A percentile compares a stretch with the other conserved stretches of the same genome.
These are phyloP conservation scores for Homarus gammarus DNA, from an alignment of 2,888 invertebrate species.

Conservation along the genomic window DNA sequence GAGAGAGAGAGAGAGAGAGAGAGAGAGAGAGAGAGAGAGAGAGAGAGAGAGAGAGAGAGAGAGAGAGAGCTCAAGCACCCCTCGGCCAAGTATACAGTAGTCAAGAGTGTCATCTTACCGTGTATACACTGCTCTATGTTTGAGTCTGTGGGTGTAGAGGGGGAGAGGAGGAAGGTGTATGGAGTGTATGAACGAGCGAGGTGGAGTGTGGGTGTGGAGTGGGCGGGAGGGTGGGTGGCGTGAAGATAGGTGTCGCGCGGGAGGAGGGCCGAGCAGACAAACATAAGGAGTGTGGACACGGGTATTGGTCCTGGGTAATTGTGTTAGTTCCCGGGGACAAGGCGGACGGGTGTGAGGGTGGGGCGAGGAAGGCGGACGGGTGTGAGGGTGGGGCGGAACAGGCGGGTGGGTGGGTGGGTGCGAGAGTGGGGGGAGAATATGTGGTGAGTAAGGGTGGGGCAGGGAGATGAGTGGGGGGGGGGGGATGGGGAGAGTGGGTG, in stretches of 20 bases:
- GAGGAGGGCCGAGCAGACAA: slow-evolving; percentile 25
- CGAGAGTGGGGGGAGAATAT: background rate
- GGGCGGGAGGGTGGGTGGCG: background rate
- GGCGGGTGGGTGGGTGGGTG: too few species aligned
- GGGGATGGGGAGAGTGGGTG: background rate
- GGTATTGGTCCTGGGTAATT: slow-evolving; percentile 38
- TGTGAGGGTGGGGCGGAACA: background rate
- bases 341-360: background rate
- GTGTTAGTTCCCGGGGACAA: background rate
- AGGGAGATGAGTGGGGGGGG: background rate
- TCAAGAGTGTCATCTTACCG: too few species aligned
- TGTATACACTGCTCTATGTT: too few species aligned
- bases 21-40: too few species aligned
- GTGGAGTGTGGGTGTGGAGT: background rate
- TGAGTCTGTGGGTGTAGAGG: background rate
- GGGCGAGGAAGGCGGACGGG: background rate
- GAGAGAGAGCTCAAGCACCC: too few species aligned
- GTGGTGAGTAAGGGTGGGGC: slow-evolving; percentile 1
- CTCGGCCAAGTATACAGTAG: too few species aligned
- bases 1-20: too few species aligned
- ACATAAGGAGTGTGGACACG: slow-evolving; percentile 42
- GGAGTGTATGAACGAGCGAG: background rate
- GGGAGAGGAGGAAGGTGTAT: background rate
- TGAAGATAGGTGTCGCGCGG: background rate
- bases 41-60: too few species aligned